A percentile compares a stretch with the other conserved stretches of the same genome.
Conservation (phyloP, 2,888 invertebrate genomes). For the Cerceris rybyensis region DNA sequence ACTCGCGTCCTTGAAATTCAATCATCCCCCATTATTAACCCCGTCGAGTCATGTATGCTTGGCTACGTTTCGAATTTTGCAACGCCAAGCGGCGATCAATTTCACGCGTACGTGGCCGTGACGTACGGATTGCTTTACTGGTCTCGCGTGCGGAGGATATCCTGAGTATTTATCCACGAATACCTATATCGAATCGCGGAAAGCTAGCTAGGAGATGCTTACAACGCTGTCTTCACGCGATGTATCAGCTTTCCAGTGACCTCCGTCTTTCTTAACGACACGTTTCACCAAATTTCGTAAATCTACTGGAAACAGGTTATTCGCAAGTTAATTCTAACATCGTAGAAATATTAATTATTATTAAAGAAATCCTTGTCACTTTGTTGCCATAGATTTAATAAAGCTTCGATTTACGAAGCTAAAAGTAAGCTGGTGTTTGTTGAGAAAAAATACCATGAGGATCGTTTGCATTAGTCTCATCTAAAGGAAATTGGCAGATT, state of each 20-base stretch:
- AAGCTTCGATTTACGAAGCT: no score
- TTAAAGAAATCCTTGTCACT: no score
- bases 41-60: constrained; percentile 32
- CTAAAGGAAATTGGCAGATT: constrained; percentile 32
- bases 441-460: neutral
- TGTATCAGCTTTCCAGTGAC: constrained; percentile 20
- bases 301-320: constrained; percentile 4
- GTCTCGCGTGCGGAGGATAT: constrained; percentile 39
- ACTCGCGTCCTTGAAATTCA: constrained; percentile 49
- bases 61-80: constrained; percentile 47
- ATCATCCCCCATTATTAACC: constrained; percentile 64
- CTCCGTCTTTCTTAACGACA: constrained; percentile 8
- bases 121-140: constrained; percentile 22
- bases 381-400: no score
- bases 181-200: constrained; percentile 36
- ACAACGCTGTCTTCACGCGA: constrained; percentile 19
- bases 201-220: constrained; percentile 8
- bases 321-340: no score
- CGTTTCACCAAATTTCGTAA: constrained; percentile 39
- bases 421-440: no score
- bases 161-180: constrained; percentile 30
- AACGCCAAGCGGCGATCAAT: constrained; percentile 49
- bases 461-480: constrained; percentile 27
- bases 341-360: no score
- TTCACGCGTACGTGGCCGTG: constrained; percentile 43